Evolutionary conservation across 2,797 vertebrate species (phyloP).

Genomic region (Tolypeutes matacus): DNA sequence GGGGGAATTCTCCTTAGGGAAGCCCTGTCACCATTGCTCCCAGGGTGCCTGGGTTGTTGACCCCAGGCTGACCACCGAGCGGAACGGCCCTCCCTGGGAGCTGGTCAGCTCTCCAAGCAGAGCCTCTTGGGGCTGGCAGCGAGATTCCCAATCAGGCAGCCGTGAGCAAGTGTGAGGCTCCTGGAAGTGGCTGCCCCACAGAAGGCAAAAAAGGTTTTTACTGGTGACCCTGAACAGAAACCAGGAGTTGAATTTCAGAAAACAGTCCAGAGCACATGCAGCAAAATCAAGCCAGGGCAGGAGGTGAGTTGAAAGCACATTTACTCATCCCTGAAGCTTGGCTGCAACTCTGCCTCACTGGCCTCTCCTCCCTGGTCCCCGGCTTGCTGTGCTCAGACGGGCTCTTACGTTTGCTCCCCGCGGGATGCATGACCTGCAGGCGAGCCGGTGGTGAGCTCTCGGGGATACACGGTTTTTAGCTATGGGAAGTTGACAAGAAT

Average conservation of each 20-base stretch:
- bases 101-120: neutral
- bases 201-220: neutral
- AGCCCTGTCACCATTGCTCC: too few species aligned
- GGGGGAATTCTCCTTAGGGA: neutral
- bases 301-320: neutral
- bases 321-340: neutral
- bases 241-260: neutral
- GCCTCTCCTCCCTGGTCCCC: too few species aligned
- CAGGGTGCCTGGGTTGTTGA: neutral
- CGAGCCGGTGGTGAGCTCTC: neutral
- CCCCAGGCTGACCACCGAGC: neutral
- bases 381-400: rapidly evolving
- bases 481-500: neutral
- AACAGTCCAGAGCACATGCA: neutral
- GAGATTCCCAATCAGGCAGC: neutral
- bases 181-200: rapidly evolving
- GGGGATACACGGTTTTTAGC: neutral
- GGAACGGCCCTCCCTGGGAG: neutral
- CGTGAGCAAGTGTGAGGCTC: rapidly evolving
- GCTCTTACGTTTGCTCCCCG: neutral
- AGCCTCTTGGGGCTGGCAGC: neutral
- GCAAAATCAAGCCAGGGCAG: neutral
- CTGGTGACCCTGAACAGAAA: neutral
- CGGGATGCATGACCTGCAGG: rapidly evolving
- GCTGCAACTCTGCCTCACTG: neutral